Evolutionary conservation across 2,888 invertebrate genomes (phyloP).

Genomic region (Andrena trimmerana): DNA sequence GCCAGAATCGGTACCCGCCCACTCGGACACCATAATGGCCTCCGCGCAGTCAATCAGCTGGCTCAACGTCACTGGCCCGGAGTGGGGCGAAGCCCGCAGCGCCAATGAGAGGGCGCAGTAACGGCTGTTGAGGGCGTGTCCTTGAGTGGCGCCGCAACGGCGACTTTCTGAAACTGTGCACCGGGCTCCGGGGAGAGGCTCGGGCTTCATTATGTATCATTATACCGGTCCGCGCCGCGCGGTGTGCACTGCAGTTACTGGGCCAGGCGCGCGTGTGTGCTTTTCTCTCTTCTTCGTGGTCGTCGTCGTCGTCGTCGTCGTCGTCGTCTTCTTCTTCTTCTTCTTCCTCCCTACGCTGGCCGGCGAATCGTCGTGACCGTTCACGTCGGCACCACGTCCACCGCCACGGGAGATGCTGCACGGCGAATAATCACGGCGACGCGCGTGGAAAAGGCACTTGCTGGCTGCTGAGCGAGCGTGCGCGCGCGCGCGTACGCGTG

Average conservation of each 20-base stretch:
- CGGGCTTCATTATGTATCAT: constrained; percentile 85
- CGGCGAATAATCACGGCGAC: constrained; percentile 62
- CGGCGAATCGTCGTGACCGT: constrained; percentile 50
- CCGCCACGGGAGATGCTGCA: constrained; percentile 54
- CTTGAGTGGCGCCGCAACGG: constrained; percentile 79
- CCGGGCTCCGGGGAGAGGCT: constrained; percentile 83
- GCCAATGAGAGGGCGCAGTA: constrained; percentile 73
- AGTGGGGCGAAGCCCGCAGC: constrained; percentile 66
- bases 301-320: constrained; percentile 65
- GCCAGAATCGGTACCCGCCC: constrained; percentile 48
- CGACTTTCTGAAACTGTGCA: constrained; percentile 70
- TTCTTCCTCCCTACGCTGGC: constrained; percentile 59
- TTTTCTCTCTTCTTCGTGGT: constrained; percentile 76
- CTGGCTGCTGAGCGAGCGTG: constrained; percentile 49
- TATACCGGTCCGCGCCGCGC: constrained; percentile 85
- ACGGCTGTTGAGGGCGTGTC: constrained; percentile 73
- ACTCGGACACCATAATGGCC: constrained; percentile 82
- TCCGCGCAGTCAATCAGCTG: constrained; percentile 74
- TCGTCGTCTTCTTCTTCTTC: constrained; percentile 61
- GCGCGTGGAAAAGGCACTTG: constrained; percentile 64
- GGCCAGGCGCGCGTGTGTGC: constrained; percentile 82
- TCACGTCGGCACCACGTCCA: constrained; percentile 56
- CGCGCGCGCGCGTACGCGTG: constrained; percentile 55
- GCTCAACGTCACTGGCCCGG: constrained; percentile 62
- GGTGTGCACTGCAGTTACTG: constrained; percentile 85